Evolutionary conservation across 1,140 invertebrate species (phyloP), one percentile per base, ranked within the genome.

Genomic region (Lepidurus packardi): DNA sequence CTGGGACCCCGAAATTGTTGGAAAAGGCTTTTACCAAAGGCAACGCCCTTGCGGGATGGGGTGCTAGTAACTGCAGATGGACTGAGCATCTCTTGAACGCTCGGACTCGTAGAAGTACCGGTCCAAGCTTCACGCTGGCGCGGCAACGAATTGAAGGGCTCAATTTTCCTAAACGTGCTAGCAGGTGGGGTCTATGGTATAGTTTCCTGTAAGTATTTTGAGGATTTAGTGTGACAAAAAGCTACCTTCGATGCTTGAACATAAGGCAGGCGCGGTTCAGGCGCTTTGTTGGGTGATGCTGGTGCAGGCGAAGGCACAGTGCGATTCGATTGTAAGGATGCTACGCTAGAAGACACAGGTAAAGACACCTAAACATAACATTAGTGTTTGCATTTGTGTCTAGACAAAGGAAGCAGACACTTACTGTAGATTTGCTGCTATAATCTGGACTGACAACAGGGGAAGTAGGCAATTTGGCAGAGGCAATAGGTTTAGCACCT

Each of bases 11-110:
- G 84, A 81, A 87, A 83, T 79, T 89, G 88, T 87, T 90, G 85
- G 82, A 89, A 87, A 84, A 89, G 86, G 84, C 88, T 87, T 90
- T 90, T 91, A 90, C 91, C 91, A 85, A 92, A 91, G 78, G 86
- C 88, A 77, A 90, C 90, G 53, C 45, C 43, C 44, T 65, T 43
- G 45, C 53, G 21, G 45, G 76, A 65, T 9, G 79, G 77, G 44
- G n/a, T 75, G 75, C 11, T 78, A 41, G 13, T 43, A 34, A 16
- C 34, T 10, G 77, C 34, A 8, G 47, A 25, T 47, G 43, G 76
- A 53, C 80, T 53, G 81, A 21, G 74, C 80, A 80, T 80, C 80
- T 77, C 41, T 77, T 79, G 41, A 82, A 45, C 25, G 83, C 78
- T 81, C 76, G 41, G 80, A 45, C 75, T 73, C 73, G 75, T 73